Evolutionary conservation across 2,797 vertebrate genomes (phyloP).

Genomic region (Rhinoraja longicauda): DNA sequence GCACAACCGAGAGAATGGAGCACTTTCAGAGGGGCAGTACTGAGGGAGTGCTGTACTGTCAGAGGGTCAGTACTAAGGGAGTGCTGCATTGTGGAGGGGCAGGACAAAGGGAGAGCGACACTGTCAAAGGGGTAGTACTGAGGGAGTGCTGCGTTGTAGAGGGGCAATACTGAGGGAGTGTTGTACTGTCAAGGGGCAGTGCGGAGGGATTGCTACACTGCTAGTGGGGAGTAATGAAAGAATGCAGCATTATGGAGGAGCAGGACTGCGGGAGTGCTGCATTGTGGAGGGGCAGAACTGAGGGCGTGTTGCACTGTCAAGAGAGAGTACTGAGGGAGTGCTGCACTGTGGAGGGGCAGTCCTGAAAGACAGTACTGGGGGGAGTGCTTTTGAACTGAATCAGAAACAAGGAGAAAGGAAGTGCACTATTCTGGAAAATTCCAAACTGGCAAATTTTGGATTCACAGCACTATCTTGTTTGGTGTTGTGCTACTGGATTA

Average conservation of each 20-base stretch:
- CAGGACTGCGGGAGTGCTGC: background rate
- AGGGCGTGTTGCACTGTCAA: too few species aligned
- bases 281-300: too few species aligned
- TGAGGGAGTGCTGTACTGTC: too few species aligned
- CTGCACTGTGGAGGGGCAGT: background rate
- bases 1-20: too few species aligned
- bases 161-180: too few species aligned
- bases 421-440: background rate
- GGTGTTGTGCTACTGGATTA: background rate
- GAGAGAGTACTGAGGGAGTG: background rate
- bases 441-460: background rate
- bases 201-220: too few species aligned
- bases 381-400: background rate
- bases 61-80: too few species aligned
- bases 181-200: too few species aligned
- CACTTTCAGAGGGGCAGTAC: too few species aligned
- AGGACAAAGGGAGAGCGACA: background rate
- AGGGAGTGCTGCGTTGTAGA: background rate
- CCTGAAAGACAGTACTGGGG: background rate
- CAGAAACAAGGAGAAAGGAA: background rate
- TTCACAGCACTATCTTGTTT: background rate
- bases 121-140: background rate
- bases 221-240: background rate
- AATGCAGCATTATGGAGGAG: background rate
- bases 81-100: too few species aligned